phyloP scores from a whole-genome alignment of 1,140 invertebrate species.

The Bombus soroeensis region DNA sequence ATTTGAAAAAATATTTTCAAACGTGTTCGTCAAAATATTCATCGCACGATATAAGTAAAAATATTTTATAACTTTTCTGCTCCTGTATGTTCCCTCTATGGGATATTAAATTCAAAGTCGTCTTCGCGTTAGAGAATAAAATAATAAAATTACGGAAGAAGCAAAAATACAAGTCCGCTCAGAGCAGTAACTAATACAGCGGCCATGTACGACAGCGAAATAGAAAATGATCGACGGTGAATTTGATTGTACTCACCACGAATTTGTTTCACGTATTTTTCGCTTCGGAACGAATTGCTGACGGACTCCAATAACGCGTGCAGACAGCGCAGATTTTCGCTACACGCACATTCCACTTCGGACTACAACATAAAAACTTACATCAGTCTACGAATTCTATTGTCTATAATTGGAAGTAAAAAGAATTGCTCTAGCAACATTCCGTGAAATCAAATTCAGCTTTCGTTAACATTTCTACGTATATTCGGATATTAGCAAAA shows the following conservation, averaged over 20 bases:
- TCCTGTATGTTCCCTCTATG: neutral
- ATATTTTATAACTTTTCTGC: neutral
- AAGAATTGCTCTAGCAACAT: neutral
- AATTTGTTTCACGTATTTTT: slow-evolving; percentile 80
- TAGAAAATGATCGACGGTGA: slow-evolving; percentile 36
- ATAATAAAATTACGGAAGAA: slow-evolving; percentile 42
- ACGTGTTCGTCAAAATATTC: neutral
- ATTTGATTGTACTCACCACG: slow-evolving; percentile 77
- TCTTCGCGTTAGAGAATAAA: neutral
- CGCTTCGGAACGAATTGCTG: slow-evolving; percentile 74
- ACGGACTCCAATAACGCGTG: slow-evolving; percentile 84
- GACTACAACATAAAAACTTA: slow-evolving; percentile 83
- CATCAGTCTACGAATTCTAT: neutral
- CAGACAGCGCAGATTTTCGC: slow-evolving; percentile 88
- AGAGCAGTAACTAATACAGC: slow-evolving; percentile 68
- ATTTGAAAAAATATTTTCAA: neutral
- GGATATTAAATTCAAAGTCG: neutral
- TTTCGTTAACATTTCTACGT: neutral
- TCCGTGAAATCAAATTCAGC: neutral
- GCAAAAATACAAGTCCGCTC: slow-evolving; percentile 61
- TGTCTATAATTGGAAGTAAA: too few species aligned
- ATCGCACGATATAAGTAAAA: neutral
- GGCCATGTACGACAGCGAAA: slow-evolving; percentile 59
- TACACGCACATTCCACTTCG: slow-evolving; percentile 89
- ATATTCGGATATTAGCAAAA: too few species aligned